Percentiles rank a stretch among this genome's conserved stretches.
phyloP scores from a whole-genome alignment of 2,113 vertebrate genomes.

The Rhagologus leucostigma region DNA sequence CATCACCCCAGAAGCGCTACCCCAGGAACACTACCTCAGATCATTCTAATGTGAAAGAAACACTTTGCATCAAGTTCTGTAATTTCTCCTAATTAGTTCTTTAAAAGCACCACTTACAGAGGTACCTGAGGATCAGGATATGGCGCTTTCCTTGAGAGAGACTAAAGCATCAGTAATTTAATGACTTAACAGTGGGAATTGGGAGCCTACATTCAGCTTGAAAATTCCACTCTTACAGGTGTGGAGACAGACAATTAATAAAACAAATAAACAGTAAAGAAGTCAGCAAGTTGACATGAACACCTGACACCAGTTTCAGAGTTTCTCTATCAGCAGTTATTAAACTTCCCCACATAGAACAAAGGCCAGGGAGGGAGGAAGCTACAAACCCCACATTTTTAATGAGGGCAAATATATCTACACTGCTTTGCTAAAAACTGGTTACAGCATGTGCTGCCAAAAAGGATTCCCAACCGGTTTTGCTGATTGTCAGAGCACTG shows the following conservation, averaged over 20 bases:
- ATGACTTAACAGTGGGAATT: neutral
- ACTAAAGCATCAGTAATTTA: neutral
- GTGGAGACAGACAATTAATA: neutral
- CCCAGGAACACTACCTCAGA: neutral
- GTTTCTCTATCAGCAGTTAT: neutral
- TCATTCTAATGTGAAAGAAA: neutral
- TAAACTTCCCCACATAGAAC: neutral
- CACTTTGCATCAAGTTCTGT: neutral
- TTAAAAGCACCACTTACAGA: neutral
- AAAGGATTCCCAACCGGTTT: neutral
- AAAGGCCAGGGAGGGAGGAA: neutral
- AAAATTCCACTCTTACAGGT: neutral
- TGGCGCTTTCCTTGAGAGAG: neutral
- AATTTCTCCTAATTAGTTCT: neutral
- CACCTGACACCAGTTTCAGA: neutral
- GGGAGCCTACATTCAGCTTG: neutral
- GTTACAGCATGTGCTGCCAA: neutral
- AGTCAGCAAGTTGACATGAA: neutral
- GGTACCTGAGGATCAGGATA: neutral
- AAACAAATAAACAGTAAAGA: neutral
- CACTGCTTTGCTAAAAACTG: neutral
- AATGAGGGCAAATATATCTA: neutral
- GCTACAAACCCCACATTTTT: neutral
- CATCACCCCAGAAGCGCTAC: neutral
- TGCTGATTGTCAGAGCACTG: neutral